phyloP scores from a whole-genome alignment of 2,113 vertebrate genomes.

The Leptosomus discolor region DNA sequence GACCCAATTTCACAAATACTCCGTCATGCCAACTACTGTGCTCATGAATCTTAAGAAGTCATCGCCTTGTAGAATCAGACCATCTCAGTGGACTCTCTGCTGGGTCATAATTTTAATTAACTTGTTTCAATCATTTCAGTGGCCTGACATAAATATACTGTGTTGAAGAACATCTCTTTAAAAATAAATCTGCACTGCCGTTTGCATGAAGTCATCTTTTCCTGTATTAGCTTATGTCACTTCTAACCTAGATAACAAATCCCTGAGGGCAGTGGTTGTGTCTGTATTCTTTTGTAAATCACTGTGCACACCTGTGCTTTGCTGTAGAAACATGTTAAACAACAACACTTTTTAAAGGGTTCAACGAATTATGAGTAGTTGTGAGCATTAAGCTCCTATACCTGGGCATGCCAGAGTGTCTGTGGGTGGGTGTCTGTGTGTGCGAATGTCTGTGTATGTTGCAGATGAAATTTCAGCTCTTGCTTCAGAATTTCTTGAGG shows the following conservation, averaged over 20 bases:
- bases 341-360: background rate
- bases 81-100: background rate
- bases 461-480: background rate
- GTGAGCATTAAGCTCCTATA: background rate
- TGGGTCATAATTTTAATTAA: background rate
- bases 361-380: background rate
- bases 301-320: background rate
- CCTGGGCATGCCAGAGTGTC: background rate
- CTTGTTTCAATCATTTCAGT: background rate
- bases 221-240: background rate
- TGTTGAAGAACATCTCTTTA: background rate
- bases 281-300: background rate
- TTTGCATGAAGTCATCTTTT: background rate
- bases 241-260: background rate
- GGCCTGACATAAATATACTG: background rate
- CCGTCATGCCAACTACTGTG: background rate
- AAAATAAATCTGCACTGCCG: background rate
- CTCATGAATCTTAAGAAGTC: background rate
- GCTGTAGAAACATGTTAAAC: background rate
- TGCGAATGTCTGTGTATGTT: background rate
- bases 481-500: background rate
- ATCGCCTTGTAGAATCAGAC: background rate
- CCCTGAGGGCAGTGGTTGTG: background rate
- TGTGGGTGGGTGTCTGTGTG: background rate
- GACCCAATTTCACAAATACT: background rate